Evolutionary conservation across 2,113 vertebrate species (phyloP), one percentile per base, ranked within the genome.

Genomic region (Apteryx owenii): DNA sequence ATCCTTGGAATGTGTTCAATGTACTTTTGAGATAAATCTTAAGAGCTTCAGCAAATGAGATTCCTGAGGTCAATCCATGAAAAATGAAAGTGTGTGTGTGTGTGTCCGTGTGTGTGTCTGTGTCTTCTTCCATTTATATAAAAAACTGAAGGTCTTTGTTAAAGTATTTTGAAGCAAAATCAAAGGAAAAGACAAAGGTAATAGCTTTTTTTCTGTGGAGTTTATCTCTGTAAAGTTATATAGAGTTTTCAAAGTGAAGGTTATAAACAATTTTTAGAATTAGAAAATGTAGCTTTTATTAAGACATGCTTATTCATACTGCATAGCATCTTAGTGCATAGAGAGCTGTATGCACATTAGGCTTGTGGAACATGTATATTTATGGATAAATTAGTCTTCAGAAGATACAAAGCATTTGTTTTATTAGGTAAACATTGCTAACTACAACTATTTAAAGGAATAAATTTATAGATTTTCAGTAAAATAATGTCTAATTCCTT

Each of bases 341-440:
- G 26, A 95, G 61, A 95, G 33, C 29, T 90, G 5, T 61, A 28
- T 88, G 89, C 29, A n/a, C 44, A 78, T 94, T 90, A 96, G 66
- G 26, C 38, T 83, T 82, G 29, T 31, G 48, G 46, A 96, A 95
- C 15, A 1, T 46, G 66, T 46, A 7, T 23, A 46, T 92, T 94
- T 96, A 78, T 84, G 64, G 76, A 20, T 71, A 78, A 94, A 83
- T 61, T 91, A 72, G 51, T 96, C 91, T 92, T 94, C 60, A 94
- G 91, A 95, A 83, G 71, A 84, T 50, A 79, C 11, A 94, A 92
- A 95, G 54, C 51, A 93, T 97, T 97, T 95, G 48, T 91, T 97
- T 97, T 94, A 97, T 94, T 81, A 97, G 70, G 71, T 91, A 95
- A 96, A 94, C 56, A 60, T 64, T 86, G 58, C 60, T 97, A 97